Base-by-base conservation (phyloP, 2,113 vertebrate genomes). In the Bujurquina vittata region DNA sequence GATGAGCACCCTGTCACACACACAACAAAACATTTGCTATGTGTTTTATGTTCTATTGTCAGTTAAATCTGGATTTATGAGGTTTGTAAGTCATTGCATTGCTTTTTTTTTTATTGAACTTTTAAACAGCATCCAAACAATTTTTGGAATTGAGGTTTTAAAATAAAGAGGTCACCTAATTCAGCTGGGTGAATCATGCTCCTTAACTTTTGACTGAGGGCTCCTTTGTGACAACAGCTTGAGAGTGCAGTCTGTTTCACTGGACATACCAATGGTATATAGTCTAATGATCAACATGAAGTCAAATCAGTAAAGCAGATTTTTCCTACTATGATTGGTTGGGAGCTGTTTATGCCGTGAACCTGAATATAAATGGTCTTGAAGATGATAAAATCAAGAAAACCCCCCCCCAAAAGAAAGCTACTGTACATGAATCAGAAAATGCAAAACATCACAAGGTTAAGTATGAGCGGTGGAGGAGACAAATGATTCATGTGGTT, bases 401-500 rank as follows among this genome's bases (percentile, higher is more conserved):
- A 37, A 62, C 46, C 37, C 57, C 58, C 37, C 18, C 14, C 37
- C n/a, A 10, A 33, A 62, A 87, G 23, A 75, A 33, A 75, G 65
- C 20, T 23, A 9, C 54, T 56, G 74, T 75, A 57, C n/a, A 79
- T 75, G 77, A 90, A 77, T 89, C 57, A 72, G 31, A 62, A 82
- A 81, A 79, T 72, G 79, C 46, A 6, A 61, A 88, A 86, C 62
- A 76, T 75, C 59, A 69, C 65, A 57, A 75, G 60, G 37, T 67
- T 73, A 52, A 55, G 46, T 61, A 57, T 63, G 74, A 81, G 75
- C 73, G 60, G 62, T 10, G 20, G 31, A 29, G 17, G 31, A 81
- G 80, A 78, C 43, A 78, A 65, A 81, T 88, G 62, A 88, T 88
- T 89, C 78, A 84, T 80, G 43, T 20, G 20, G 35, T 43, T 76